Conservation (phyloP, 2,888 invertebrate genomes). For the Ctena decussata region DNA sequence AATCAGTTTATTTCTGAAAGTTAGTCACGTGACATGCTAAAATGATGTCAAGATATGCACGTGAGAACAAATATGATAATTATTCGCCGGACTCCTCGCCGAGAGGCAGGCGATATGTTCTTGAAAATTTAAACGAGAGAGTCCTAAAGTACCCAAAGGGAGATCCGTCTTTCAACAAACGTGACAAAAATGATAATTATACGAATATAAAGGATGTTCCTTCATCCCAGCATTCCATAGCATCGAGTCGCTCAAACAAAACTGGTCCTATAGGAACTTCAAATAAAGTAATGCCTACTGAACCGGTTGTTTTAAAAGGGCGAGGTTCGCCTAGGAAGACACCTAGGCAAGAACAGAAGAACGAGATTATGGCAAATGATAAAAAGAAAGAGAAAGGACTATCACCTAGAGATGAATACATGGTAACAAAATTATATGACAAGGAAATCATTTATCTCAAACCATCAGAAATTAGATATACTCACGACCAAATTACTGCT, state of each 20-base stretch:
- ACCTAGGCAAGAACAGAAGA: not conserved
- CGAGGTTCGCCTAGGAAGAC: slow-evolving; percentile 21
- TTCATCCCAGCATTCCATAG: slow-evolving; percentile 37
- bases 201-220: slow-evolving; percentile 41
- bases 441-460: slow-evolving; percentile 57
- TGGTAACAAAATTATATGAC: slow-evolving; percentile 62
- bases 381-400: slow-evolving; percentile 47
- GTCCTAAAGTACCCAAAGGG: slow-evolving; percentile 24
- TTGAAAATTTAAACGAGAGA: slow-evolving; percentile 56
- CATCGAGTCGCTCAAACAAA: slow-evolving; percentile 35
- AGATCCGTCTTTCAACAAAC: not conserved
- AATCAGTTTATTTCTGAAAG: too few relatives aligned
- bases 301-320: not conserved
- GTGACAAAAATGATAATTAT: slow-evolving; percentile 4
- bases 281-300: slow-evolving; percentile 57
- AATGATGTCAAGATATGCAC: slow-evolving; percentile 61
- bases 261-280: slow-evolving; percentile 47
- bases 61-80: slow-evolving; percentile 19
- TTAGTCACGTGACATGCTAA: too few relatives aligned
- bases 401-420: slow-evolving; percentile 61
- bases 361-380: slow-evolving; percentile 1
- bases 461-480: slow-evolving; percentile 61
- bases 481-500: slow-evolving; percentile 61
- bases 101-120: slow-evolving; percentile 53
- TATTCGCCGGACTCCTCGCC: slow-evolving; percentile 49